phyloP scores from a whole-genome alignment of 2,113 vertebrate genomes.

The Noctilio leporinus region DNA sequence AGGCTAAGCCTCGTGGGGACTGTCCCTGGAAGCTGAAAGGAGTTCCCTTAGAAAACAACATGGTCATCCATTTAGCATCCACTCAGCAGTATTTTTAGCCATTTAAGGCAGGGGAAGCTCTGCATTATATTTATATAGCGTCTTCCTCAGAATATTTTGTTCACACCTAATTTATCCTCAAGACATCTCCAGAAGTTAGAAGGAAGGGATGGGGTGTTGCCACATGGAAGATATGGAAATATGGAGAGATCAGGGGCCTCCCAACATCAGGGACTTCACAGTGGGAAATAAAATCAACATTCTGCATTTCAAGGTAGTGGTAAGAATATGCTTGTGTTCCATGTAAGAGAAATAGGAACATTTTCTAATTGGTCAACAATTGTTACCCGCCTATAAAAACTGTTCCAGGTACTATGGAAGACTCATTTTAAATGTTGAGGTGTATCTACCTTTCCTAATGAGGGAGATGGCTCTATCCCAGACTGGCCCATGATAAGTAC shows the following conservation, averaged over 20 bases:
- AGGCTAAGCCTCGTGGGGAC: neutral
- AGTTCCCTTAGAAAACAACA: neutral
- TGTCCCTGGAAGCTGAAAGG: fast-evolving
- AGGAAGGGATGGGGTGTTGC: neutral
- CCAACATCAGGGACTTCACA: fast-evolving
- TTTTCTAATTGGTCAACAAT: fast-evolving
- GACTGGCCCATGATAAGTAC: fast-evolving
- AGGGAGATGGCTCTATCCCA: fast-evolving
- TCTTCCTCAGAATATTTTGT: neutral
- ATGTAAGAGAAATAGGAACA: neutral
- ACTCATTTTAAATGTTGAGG: fast-evolving
- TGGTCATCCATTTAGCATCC: neutral
- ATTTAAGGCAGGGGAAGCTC: neutral
- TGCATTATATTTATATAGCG: fast-evolving
- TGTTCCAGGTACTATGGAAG: fast-evolving
- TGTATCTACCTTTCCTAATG: neutral
- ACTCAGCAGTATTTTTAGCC: neutral
- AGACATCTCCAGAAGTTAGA: neutral
- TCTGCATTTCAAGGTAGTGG: fast-evolving
- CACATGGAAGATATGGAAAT: fast-evolving
- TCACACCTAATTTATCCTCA: neutral
- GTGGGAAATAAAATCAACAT: fast-evolving
- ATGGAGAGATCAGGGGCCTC: fast-evolving
- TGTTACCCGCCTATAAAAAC: neutral
- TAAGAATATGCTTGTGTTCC: fast-evolving